Conservation (phyloP, 2,797 vertebrate genomes). For the Argentina silus region DNA sequence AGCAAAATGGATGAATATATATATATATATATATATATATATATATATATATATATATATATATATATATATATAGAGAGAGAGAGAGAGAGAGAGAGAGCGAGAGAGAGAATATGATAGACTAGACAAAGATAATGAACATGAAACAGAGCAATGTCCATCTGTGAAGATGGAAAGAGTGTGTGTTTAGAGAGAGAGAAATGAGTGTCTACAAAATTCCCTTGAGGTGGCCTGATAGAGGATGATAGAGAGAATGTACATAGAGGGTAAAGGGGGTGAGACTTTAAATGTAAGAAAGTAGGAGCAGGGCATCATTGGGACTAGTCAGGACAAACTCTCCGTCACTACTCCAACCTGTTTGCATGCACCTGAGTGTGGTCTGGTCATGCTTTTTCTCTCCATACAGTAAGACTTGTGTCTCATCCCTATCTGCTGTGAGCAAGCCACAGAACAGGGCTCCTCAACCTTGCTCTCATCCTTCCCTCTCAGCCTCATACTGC, state of each 20-base stretch:
- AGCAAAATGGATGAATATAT: not conserved
- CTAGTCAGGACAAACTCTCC: slow-evolving; percentile 24
- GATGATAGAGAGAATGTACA: not conserved
- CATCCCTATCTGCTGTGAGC: not conserved
- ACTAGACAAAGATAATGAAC: not conserved
- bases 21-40: not conserved
- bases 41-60: no score
- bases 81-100: not conserved
- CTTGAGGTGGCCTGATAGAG: not conserved
- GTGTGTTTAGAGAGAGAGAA: not conserved
- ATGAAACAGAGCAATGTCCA: not conserved
- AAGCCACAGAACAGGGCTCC: slow-evolving; percentile 12
- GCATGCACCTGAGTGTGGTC: slow-evolving; percentile 9
- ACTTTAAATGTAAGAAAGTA: not conserved
- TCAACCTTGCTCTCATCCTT: slow-evolving; percentile 49
- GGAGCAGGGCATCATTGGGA: not conserved
- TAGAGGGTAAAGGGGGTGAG: not conserved
- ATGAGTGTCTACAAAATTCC: not conserved
- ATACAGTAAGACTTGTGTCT: not conserved
- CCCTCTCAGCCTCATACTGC: slow-evolving; percentile 46
- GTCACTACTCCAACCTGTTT: slow-evolving; percentile 1
- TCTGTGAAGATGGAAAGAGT: slow-evolving; percentile 1
- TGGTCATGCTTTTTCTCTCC: slow-evolving; percentile 15
- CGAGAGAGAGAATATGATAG: not conserved
- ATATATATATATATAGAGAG: no score